Base-by-base conservation (phyloP, 2,888 invertebrate species). In the Candidula unifasciata region DNA sequence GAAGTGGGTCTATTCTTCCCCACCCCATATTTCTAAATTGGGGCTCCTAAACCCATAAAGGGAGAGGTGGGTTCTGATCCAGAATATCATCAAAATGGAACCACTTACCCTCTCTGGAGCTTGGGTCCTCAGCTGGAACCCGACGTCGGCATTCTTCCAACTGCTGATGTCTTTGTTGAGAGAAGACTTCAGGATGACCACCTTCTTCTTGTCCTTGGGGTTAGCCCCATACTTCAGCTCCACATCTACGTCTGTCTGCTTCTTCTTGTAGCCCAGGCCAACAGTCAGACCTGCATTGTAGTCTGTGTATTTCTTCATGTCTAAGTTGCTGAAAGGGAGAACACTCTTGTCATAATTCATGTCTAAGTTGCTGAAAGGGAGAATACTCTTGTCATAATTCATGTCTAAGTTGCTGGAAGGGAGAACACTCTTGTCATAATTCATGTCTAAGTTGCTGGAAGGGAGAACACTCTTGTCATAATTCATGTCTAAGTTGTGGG, bases 301-400 rank as follows among this genome's bases (percentile, higher is more conserved):
- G 79, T 85, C 87, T 64, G 89, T 87, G 71, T 88, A 86, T 27
- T 83, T 82, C 66, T 87, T 87, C 64, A 88, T 87, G 66, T 89
- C 88, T 33, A 89, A 78, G 54, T 85, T 87, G 54, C 91, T 91
- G 87, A n/a, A 80, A 86, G 68, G 52, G 69, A 60, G 44, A 44
- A 44, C n/a, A 44, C 44, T 44, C 44, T 44, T 44, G 44, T 44
- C 44, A 44, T 44, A 44, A 44, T 44, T 44, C 44, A 44, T 44
- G 44, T 8, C 16, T 1, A 33, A 13, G 21, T 27, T 16, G n/a
- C n/a, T n/a, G n/a, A n/a, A n/a, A n/a, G n/a, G n/a, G n/a, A n/a
- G n/a, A n/a, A n/a, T n/a, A n/a, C n/a, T n/a, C n/a, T n/a, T n/a
- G n/a, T n/a, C n/a, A n/a, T n/a, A n/a, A n/a, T n/a, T n/a, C n/a